Conservation (phyloP, 2,113 vertebrate species). For the Phylloscopus whistleri region DNA sequence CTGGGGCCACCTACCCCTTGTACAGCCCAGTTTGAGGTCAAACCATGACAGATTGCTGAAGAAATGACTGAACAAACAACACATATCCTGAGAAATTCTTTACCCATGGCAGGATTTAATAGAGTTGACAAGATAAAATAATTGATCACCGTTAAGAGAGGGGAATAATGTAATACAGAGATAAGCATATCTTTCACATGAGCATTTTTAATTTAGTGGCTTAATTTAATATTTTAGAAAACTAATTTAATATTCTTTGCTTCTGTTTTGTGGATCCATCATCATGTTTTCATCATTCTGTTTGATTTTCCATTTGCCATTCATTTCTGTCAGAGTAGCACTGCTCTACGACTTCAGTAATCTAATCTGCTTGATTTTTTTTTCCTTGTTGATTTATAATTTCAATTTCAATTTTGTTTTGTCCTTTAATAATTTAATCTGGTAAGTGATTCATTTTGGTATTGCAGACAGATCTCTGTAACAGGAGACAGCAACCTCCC, state of each 20-base stretch:
- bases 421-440: slow-evolving; percentile 13
- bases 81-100: neutral
- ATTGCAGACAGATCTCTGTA: neutral
- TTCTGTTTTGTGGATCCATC: neutral
- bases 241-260: neutral
- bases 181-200: neutral
- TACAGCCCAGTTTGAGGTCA: neutral
- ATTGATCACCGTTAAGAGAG: neutral
- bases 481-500: neutral
- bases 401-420: slow-evolving; percentile 20
- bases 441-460: neutral
- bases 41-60: neutral
- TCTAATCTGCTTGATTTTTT: neutral
- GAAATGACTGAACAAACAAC: neutral
- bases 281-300: neutral
- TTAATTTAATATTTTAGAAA: slow-evolving; percentile 7
- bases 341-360: neutral
- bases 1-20: neutral
- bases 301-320: slow-evolving; percentile 19
- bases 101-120: neutral
- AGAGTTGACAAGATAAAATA: neutral
- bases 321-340: neutral
- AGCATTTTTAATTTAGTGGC: neutral
- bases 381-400: neutral
- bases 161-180: neutral